These are phyloP conservation scores for Drosophila persimilis DNA, from an alignment of 1,140 invertebrate genomes.

Conservation along the genomic window DNA sequence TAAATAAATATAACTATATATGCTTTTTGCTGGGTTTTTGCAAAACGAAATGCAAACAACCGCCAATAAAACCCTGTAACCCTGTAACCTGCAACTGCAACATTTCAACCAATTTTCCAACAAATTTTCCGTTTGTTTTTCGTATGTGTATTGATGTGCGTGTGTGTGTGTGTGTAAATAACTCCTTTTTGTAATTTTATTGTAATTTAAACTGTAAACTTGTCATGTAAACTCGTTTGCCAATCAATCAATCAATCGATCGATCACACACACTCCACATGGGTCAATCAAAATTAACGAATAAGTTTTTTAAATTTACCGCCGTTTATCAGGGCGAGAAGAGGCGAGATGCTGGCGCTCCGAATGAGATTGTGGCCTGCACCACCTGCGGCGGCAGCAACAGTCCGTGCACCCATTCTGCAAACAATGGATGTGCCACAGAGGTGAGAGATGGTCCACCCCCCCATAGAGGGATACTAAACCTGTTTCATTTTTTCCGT, in stretches of 20 bases:
- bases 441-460: conserved; percentile 86
- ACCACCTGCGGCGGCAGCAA: conserved; percentile 89
- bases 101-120: conserved; percentile 33
- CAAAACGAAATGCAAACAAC: conserved; percentile 64
- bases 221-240: conserved; percentile 39
- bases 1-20: conserved; percentile 26
- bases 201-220: conserved; percentile 38
- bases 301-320: conserved; percentile 82
- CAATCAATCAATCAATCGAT: conserved; percentile 19
- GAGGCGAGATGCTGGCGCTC: conserved; percentile 88
- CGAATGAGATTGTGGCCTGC: conserved; percentile 91
- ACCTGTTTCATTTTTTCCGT: not conserved
- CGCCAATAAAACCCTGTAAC: conserved; percentile 34
- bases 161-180: conserved; percentile 46
- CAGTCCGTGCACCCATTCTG: conserved; percentile 91
- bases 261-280: not conserved
- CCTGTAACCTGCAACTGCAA: conserved; percentile 45
- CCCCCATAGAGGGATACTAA: no score
- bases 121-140: conserved; percentile 53
- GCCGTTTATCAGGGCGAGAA: conserved; percentile 88
- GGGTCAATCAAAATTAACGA: conserved; percentile 50
- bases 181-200: conserved; percentile 44
- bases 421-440: conserved; percentile 92
- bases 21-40: conserved; percentile 71
- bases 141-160: conserved; percentile 46